Evolutionary conservation across 2,113 vertebrate species (phyloP), one percentile per base, ranked within the genome.

Genomic region (Varanus komodoensis): DNA sequence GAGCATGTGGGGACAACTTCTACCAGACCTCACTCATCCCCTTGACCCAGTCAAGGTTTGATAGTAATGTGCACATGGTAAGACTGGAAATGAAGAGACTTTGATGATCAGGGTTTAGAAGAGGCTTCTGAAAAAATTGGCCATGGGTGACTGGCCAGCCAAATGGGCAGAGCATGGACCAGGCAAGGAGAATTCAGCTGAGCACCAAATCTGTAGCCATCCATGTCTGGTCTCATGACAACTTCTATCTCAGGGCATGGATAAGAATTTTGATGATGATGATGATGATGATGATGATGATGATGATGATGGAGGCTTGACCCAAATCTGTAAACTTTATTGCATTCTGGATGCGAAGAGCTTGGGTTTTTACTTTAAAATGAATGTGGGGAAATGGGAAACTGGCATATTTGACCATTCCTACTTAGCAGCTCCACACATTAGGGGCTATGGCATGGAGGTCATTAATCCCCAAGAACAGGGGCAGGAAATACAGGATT

Each of bases 11-110:
- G 34, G 2, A 87, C 83, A 93, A 83, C 82, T 79, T 87, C 50
- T 0, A 0, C 48, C 25, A 54, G 67, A 14, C 12, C 34, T 17
- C 29, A 25, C 7, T n/a, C 34, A 78, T 32, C 64, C 8, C 64
- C 19, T 32, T 77, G 7, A 68, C 0, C n/a, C 23, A 19, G 84
- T n/a, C 0, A 0, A 84, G 48, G 7, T 29, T 21, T 1, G 0
- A 86, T 3, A 44, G 38, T 44, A 44, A 44, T 44, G 38, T 44
- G 2, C 38, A 44, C 38, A 44, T 44, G 38, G 5, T 54, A 54
- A 54, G 54, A 54, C 6, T 54, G 5, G 11, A 12, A 54, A 54
- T 54, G 38, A 2, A 54, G 6, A 25, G 75, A 29, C 77, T 88
- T 44, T 14, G 38, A 19, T 68, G 75, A 68, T 48, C 27, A 34